Conservation (phyloP, 2,797 vertebrate species). For the Uromys caudimaculatus region DNA sequence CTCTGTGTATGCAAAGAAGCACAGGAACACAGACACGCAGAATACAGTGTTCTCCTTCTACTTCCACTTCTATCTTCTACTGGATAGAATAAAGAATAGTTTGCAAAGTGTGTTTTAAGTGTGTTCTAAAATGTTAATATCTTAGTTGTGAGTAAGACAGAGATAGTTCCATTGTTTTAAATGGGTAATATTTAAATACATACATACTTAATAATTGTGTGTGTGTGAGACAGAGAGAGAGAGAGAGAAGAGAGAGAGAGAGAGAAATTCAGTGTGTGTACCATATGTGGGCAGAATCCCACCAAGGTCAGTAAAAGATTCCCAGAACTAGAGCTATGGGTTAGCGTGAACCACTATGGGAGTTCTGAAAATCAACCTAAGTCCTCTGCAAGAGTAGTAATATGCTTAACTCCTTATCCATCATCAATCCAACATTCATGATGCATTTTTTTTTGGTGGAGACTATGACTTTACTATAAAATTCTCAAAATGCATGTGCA, state of each 20-base stretch:
- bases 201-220: background rate
- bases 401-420: background rate
- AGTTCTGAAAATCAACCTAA: background rate
- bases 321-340: background rate
- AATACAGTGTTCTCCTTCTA: accelerated
- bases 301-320: background rate
- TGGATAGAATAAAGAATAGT: background rate
- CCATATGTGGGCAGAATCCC: background rate
- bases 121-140: background rate
- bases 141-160: background rate
- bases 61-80: background rate
- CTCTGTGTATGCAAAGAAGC: background rate
- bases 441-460: background rate
- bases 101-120: background rate
- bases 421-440: background rate
- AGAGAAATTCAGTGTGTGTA: no score
- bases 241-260: no score
- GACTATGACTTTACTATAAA: background rate
- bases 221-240: background rate
- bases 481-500: background rate
- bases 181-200: background rate
- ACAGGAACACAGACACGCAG: accelerated
- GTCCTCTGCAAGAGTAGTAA: background rate
- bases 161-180: background rate
- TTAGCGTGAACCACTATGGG: background rate